Evolutionary conservation across 2,797 vertebrate species (phyloP), one percentile per base, ranked within the genome.

Genomic region (Agapornis canus): DNA sequence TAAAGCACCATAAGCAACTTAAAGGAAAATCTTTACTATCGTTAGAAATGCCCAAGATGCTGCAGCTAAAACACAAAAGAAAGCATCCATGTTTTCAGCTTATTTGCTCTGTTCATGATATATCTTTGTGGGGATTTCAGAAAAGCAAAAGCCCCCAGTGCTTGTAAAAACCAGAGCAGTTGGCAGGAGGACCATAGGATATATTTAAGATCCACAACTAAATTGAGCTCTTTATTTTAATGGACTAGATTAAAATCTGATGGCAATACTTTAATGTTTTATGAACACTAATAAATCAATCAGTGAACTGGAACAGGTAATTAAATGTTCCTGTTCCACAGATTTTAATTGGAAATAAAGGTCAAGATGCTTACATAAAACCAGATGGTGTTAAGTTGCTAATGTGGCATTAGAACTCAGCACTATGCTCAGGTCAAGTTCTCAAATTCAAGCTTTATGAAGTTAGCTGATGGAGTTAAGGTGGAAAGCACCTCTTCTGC

Each of bases 301-400:
- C 69, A 88, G 54, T 81, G 47, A 85, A 32, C 49, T 81, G 66
- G 75, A 92, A 81, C 4, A 82, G 54, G 54, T 81, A 94, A 95
- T 86, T 78, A 86, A 35, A 77, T 88, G 48, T 63, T 72, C 79
- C 37, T 61, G 61, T 54, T 96, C 27, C 54, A 73, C 10, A 26
- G 40, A 79, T 84, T 96, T 89, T 85, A 92, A 94, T 61, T 78
- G 25, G 75, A 92, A 92, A 85, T 71, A 85, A 87, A 95, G 78
- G 77, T 89, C 70, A 84, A 85, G 64, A 68, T 43, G 82, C 29
- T 56, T 54, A 45, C 26, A 82, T 70, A 90, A 95, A 86, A 84
- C 26, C 6, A 92, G 5, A 86, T 0, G 51, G 75, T 0, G 0
- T 85, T 64, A 94, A 91, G 61, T 65, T 1, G 7, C 65, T 82